phyloP scores from a whole-genome alignment of 2,113 vertebrate species.

The Sceloporus undulatus region DNA sequence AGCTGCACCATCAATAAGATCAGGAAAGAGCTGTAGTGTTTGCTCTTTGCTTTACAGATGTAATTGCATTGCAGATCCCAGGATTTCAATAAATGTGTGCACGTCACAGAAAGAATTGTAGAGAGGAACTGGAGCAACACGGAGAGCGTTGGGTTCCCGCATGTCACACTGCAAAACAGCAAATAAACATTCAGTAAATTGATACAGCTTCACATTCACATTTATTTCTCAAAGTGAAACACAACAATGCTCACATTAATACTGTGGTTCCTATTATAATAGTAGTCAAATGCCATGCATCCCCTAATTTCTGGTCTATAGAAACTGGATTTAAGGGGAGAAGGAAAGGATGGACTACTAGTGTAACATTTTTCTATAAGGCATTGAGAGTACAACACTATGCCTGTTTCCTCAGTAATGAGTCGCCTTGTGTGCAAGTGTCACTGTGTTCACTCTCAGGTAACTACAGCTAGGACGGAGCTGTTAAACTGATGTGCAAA shows the following conservation, averaged over 20 bases:
- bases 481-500: neutral
- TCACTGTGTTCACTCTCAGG: neutral
- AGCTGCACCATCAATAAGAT: conserved; percentile 57
- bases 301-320: neutral
- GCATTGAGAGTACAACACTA: neutral
- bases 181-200: conserved; percentile 43
- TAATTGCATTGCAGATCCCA: conserved; percentile 81
- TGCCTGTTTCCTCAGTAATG: neutral
- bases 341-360: neutral
- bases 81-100: conserved; percentile 83
- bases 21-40: conserved; percentile 39
- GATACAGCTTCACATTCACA: conserved; percentile 29
- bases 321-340: neutral
- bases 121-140: conserved; percentile 90
- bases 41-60: conserved; percentile 67
- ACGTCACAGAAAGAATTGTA: conserved; percentile 96
- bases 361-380: neutral
- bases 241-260: neutral
- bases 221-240: conserved; percentile 23
- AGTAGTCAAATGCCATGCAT: neutral
- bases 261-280: neutral
- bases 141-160: conserved; percentile 88
- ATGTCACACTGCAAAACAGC: conserved; percentile 88
- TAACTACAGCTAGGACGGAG: neutral
- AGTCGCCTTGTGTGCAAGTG: neutral